A percentile compares a stretch with the other conserved stretches of the same genome.
phyloP scores from a whole-genome alignment of 2,888 invertebrate species.

The Amblyjoppa proteus region DNA sequence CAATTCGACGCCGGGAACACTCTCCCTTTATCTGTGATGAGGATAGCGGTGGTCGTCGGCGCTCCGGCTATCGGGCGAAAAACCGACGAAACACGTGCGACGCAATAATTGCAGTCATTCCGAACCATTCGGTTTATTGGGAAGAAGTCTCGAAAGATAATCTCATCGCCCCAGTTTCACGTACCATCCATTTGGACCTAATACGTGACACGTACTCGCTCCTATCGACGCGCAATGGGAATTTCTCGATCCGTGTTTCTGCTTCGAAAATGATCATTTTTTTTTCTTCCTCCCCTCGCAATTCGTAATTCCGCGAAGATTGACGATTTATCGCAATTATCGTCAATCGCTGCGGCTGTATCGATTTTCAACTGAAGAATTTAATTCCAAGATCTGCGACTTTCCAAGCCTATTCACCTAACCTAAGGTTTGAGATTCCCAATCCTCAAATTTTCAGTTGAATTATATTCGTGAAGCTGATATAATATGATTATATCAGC shows the following conservation, averaged over 20 bases:
- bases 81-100: constrained; percentile 78
- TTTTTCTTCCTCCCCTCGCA: constrained; percentile 33
- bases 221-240: constrained; percentile 71
- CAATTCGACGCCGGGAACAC: constrained; percentile 31
- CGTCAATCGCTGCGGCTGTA: not conserved
- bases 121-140: constrained; percentile 82
- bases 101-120: constrained; percentile 83
- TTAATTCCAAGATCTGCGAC: not conserved
- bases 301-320: not conserved
- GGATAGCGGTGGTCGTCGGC: constrained; percentile 33
- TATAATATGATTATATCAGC: too few species aligned
- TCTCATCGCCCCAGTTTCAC: constrained; percentile 81
- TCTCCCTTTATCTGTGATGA: constrained; percentile 46
- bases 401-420: not conserved
- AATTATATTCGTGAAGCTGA: too few species aligned
- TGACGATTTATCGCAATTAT: not conserved
- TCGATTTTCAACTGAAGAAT: not conserved
- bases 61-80: constrained; percentile 56
- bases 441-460: not conserved
- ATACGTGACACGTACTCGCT: constrained; percentile 78
- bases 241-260: constrained; percentile 73
- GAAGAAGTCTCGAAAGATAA: constrained; percentile 76
- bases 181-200: constrained; percentile 79
- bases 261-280: constrained; percentile 48
- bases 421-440: not conserved